Evolutionary conservation across 2,888 invertebrate species (phyloP), one percentile per base, ranked within the genome.

Genomic region (Priocnemis perturbator): DNA sequence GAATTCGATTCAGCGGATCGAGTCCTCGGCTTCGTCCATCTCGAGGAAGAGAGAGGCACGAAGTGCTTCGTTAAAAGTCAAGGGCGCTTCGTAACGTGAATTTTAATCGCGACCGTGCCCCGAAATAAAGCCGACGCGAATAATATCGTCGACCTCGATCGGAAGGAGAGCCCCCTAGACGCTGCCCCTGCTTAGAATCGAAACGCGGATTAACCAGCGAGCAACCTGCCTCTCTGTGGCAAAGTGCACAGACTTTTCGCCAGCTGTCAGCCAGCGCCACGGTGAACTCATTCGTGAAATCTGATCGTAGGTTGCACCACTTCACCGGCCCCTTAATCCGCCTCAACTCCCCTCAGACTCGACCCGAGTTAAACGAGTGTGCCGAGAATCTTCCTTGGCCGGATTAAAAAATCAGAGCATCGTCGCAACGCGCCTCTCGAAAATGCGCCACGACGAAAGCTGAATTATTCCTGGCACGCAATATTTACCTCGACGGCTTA

Each of bases 271-370:
- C 66, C 47, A 59, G 69, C 60, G 69, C 69, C 64, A 64, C 63
- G 76, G 74, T 73, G 76, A 78, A 81, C 70, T 84, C 84, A 76
- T 60, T 81, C 84, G 84, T 83, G 77, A 84, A 84, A 84, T 85
- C 82, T 81, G 83, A 85, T 84, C 78, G 81, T 76, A 75, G 75
- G 73, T 82, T 76, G 77, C 77, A 81, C 77, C 79, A 83, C 83
- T 81, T 81, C 77, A 81, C 64, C 76, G 74, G 69, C 67, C 76
- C 79, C 74, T 78, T 78, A 79, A 81, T 81, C 81, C 78, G 74
- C 56, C 76, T 62, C 66, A 63, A 65, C 79, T 73, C 53, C 78
- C 67, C 81, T 4, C 14, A 67, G 64, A 73, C 65, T 65, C 70
- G 67, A 67, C 76, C 71, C 75, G 78, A 76, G 71, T 79, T 78